These are phyloP conservation scores for Mirza zaza DNA, from an alignment of 2,113 vertebrate genomes.

Conservation along the genomic window DNA sequence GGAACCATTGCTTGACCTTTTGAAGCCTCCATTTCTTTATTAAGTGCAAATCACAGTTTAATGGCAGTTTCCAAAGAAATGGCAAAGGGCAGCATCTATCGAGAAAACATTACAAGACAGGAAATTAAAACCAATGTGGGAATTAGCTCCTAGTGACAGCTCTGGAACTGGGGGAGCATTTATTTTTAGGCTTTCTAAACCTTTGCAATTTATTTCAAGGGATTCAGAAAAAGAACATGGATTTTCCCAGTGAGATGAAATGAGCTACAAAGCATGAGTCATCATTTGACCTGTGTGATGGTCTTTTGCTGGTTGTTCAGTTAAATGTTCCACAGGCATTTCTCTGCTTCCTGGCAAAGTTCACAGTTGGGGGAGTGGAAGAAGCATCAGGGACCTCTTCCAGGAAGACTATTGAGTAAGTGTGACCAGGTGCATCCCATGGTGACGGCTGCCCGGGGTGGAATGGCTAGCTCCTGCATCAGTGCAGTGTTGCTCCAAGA, in stretches of 20 bases:
- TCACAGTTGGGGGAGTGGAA: background rate
- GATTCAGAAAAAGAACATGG: background rate
- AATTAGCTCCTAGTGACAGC: background rate
- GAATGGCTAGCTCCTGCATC: background rate
- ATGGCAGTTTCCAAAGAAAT: background rate
- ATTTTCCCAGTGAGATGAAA: background rate
- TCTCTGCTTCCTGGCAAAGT: constrained; percentile 43
- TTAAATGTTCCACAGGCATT: constrained; percentile 7
- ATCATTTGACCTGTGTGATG: constrained; percentile 1
- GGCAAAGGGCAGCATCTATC: background rate
- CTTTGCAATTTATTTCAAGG: background rate
- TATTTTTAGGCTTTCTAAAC: constrained; percentile 32
- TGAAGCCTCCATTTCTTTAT: background rate
- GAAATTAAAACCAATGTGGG: constrained; percentile 15
- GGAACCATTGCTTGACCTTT: background rate
- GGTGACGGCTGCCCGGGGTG: background rate
- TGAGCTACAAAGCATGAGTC: constrained; percentile 11
- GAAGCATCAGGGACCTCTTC: background rate
- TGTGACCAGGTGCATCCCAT: background rate
- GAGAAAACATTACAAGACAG: background rate
- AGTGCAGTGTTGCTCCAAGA: rapidly evolving
- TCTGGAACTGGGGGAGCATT: background rate
- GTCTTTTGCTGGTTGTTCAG: background rate
- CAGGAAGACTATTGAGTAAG: background rate
- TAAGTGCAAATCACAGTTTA: background rate